Evolutionary conservation across 2,113 vertebrate genomes (phyloP), one percentile per base, ranked within the genome.

Genomic region (Platichthys flesus): DNA sequence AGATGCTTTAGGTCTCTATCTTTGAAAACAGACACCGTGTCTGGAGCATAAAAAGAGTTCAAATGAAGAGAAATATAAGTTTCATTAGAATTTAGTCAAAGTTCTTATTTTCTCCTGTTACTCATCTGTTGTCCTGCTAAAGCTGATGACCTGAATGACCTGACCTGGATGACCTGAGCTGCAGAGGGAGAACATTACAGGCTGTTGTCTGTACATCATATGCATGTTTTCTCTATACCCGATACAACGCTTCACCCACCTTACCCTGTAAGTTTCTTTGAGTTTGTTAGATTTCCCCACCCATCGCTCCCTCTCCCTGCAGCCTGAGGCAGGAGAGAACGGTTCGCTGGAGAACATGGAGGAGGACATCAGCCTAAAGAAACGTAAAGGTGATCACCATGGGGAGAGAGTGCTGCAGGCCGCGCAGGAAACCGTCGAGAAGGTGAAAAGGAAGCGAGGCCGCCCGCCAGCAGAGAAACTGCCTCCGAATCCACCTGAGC

Each of bases 401-500:
- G 93, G 94, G 61, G 96, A 96, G 81, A 96, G 97, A 79, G 95
- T 95, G 62, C 93, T 95, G 47, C 95, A 94, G 15, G 94, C 80
- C 9, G 84, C 77, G 9, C 93, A 96, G 57, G 90, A 88, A 54
- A 94, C 95, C 13, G 96, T 95, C 14, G 98, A 98, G 76, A 98
- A 98, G 67, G 96, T 96, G 59, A 99, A 99, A 89, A 97, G 98
- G 87, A 96, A 97, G 88, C 93, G 98, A 86, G 98, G 98, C 37
- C 95, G 98, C 71, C 98, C 98, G 18, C 98, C 98, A 1, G 98
- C 97, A 2, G 97, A 99, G 91, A 99, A 99, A 55, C 90, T 99
- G 9, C 98, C 97, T 14, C 98, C 98, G 20, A 99, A 99, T 71
- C 98, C 97, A 45, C 98, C 97, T 2, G 96, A 97, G 81, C 94